Conservation (phyloP, 2,113 vertebrate species). For the Salminus brasiliensis region DNA sequence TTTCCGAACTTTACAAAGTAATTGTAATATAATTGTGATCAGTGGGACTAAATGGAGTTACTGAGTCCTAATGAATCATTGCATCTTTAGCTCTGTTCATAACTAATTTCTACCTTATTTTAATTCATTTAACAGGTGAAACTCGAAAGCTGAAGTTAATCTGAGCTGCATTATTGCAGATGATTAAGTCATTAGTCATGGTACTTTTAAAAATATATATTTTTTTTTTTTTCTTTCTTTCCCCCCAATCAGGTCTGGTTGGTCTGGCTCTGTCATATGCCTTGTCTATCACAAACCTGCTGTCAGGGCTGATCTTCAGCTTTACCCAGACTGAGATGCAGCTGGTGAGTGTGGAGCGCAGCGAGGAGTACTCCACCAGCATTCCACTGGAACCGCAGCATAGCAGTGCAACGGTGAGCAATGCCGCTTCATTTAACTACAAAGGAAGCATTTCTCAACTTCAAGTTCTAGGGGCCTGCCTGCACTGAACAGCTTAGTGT, state of each 20-base stretch:
- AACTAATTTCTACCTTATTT: too few species aligned
- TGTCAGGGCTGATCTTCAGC: conserved; percentile 88
- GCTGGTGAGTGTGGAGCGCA: conserved; percentile 93
- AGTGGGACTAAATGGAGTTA: too few species aligned
- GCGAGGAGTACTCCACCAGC: conserved; percentile 87
- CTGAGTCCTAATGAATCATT: too few species aligned
- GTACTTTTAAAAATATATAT: too few species aligned
- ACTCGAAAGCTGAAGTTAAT: background rate
- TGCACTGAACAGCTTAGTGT: background rate
- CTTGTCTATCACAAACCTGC: conserved; percentile 86
- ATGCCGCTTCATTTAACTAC: too few species aligned
- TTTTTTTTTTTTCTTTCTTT: conserved; percentile 35
- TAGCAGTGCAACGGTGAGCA: conserved; percentile 75
- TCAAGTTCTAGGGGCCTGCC: background rate
- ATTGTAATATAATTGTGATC: too few species aligned
- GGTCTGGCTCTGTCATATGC: conserved; percentile 92
- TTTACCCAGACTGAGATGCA: conserved; percentile 93
- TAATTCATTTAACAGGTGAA: too few species aligned
- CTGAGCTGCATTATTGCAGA: background rate
- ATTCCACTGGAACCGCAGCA: conserved; percentile 82
- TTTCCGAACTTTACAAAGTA: too few species aligned
- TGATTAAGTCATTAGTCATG: background rate
- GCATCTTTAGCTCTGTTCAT: too few species aligned
- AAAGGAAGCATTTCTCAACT: background rate
- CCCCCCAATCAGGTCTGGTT: conserved; percentile 91